Base-by-base conservation (phyloP, 2,113 vertebrate species). In the Tupaia chinensis region DNA sequence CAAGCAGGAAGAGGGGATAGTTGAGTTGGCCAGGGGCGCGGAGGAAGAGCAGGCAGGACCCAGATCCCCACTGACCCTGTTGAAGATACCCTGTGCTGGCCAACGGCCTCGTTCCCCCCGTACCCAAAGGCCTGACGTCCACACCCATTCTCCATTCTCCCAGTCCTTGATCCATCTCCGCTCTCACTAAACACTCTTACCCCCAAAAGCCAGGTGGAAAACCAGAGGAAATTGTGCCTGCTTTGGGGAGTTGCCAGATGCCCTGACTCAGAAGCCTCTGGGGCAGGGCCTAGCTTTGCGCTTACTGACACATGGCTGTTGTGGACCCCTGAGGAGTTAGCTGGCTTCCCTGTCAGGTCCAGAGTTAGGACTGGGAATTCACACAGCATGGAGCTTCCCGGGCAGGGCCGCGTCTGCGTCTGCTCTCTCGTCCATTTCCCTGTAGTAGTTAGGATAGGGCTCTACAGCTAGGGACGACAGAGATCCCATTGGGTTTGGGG, bases 111-210 rank as follows among this genome's bases (percentile, higher is more conserved):
- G 56, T 1, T 23, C 11, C 27, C 12, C n/a, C n/a, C 66, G 79
- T 32, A 23, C n/a, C 22, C 70, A 63, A 61, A 68, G 66, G 2
- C 0, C n/a, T 53, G 0, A 0, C 12, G 34, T 9, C 20, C 63
- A 61, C 4, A 14, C 19, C 63, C 8, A 32, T 56, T 34, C 60
- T 89, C 44, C 14, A 5, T n/a, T 60, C 27, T 68, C 68, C 66
- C 17, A 29, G 22, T 5, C 9, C 27, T 8, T n/a, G 9, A 17
- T 27, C 25, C 3, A 0, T 3, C 8, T 19, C 11, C 1, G 17
- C 13, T 93, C 93, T 66, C n/a, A 17, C 6, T 56, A 6, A 63
- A 58, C 3, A 69, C 15, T 7, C 11, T 65, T 29, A 63, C 29
- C 25, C 25, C 68, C 58, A 1, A 4, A 32, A 7, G 60, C 60